A percentile compares a stretch with the other conserved stretches of the same genome.
These are phyloP conservation scores for Glomeris marginata DNA, from an alignment of 2,888 invertebrate genomes.

Conservation along the genomic window DNA sequence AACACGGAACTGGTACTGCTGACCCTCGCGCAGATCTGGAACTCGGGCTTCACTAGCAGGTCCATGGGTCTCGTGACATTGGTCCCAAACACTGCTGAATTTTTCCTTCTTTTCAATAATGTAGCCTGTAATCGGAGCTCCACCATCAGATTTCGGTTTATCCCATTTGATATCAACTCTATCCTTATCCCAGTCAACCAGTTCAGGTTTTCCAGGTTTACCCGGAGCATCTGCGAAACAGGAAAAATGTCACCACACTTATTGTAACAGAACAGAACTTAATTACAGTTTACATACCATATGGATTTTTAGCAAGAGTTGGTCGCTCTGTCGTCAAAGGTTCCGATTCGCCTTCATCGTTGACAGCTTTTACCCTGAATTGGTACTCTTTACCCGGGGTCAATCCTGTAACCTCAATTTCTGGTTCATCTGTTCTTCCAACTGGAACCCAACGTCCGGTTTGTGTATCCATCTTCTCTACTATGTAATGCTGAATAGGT, in stretches of 20 bases:
- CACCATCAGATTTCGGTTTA: slow-evolving; percentile 59
- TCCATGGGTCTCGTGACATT: slow-evolving; percentile 14
- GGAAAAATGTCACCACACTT: slow-evolving; percentile 8
- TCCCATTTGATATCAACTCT: slow-evolving; percentile 74
- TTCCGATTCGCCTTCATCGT: slow-evolving; percentile 52
- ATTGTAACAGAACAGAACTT: background rate
- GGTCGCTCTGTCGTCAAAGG: slow-evolving; percentile 81
- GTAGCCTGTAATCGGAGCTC: slow-evolving; percentile 67
- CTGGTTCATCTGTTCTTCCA: slow-evolving; percentile 49
- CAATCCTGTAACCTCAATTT: slow-evolving; percentile 34
- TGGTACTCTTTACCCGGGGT: slow-evolving; percentile 38
- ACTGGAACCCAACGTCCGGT: slow-evolving; percentile 90
- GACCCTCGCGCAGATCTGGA: slow-evolving; percentile 32
- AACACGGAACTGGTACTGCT: slow-evolving; percentile 34
- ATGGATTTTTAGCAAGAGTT: slow-evolving; percentile 91
- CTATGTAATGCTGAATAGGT: slow-evolving; percentile 55
- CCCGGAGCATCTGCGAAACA: slow-evolving; percentile 50
- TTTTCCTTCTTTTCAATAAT: slow-evolving; percentile 80
- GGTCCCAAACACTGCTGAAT: slow-evolving; percentile 57
- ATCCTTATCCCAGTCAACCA: slow-evolving; percentile 65
- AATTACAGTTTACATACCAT: slow-evolving; percentile 39
- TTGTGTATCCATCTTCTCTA: slow-evolving; percentile 83
- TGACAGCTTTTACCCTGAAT: slow-evolving; percentile 40
- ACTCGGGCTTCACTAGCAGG: slow-evolving; percentile 23
- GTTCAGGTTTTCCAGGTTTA: slow-evolving; percentile 70